Conservation (phyloP, 2,888 invertebrate genomes). For the Drosophila borborema region DNA sequence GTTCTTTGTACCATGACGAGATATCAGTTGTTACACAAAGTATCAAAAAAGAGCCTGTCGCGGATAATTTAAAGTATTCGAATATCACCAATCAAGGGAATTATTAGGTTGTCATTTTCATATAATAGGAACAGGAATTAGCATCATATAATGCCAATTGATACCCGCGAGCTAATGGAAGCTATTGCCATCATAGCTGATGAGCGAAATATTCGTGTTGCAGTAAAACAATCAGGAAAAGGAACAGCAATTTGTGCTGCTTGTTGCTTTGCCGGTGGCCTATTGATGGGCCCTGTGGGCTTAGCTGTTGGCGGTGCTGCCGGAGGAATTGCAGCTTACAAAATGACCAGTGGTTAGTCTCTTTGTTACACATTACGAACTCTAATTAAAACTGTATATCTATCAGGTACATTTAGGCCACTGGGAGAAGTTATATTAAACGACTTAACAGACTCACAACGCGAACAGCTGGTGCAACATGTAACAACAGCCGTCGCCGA, state of each 20-base stretch:
- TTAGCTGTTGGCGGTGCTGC: constrained; percentile 83
- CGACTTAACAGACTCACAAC: constrained; percentile 81
- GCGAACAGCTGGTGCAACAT: constrained; percentile 77
- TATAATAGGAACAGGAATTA: neutral
- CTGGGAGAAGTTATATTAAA: constrained; percentile 83
- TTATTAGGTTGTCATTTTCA: neutral
- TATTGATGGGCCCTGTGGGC: constrained; percentile 82
- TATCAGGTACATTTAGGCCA: constrained; percentile 81
- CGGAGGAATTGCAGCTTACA: constrained; percentile 82
- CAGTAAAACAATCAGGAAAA: constrained; percentile 80
- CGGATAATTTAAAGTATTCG: neutral
- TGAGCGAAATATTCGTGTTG: constrained; percentile 82
- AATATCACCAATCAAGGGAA: neutral
- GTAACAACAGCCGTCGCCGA: constrained; percentile 78
- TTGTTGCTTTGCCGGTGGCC: constrained; percentile 82
- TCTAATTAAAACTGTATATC: neutral
- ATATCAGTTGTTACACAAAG: neutral
- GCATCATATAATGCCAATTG: constrained; percentile 79
- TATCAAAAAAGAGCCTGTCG: neutral
- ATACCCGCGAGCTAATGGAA: constrained; percentile 82
- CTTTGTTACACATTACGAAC: too few species aligned
- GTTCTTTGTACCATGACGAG: constrained; percentile 43
- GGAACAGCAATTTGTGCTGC: constrained; percentile 83
- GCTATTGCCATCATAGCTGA: constrained; percentile 83
- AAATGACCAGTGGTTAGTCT: constrained; percentile 78